Base-by-base conservation (phyloP, 37 sponge, comb jelly and placozoan genomes). In the Haliclona indistincta region DNA sequence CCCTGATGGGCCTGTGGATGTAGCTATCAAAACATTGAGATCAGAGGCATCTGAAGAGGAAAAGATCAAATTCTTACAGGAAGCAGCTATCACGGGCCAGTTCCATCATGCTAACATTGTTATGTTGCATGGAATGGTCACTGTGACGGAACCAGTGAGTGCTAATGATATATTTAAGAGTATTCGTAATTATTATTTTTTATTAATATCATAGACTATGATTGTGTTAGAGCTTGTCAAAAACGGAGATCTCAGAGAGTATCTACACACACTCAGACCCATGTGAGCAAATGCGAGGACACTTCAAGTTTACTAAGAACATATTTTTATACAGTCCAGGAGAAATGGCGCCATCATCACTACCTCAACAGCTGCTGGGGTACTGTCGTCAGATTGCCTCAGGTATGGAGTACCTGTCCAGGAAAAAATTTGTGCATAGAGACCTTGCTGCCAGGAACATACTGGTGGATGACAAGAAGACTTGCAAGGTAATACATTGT, bases 381-480 rank as follows among this genome's bases (percentile, higher is more conserved):
- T 84, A 70, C 36, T 84, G 84, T 69, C 61, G 68, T 11, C 75
- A 84, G 35, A 49, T 84, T 63, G 77, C 84, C 33, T 53, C 56
- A 39, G 84, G 84, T 4, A 84, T 84, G 84, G 45, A 84, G 23
- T 84, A 83, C 62, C 77, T 84, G 29, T 62, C 77, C 29, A 70
- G 69, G 30, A 84, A 84, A 23, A 40, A 51, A 19, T 84, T 84
- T 47, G 77, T 84, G 30, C 84, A 84, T 68, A 43, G 84, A 36
- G 84, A 84, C 38, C 70, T 84, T 1, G 84, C 84, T 19, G 84
- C 84, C 0, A 76, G 84, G 34, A 84, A 84, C 51, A 62, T 84
- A 38, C 49, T 84, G 0, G 26, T 84, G 0, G 39, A 40, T 19
- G 47, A 36, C 0, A 23, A 62, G 17, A 28, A 62, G 20, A 70